Evolutionary conservation across 64 coral and sea anemone species (phyloP), one percentile per base, ranked within the genome.

Genomic region (Trachythela sp.): DNA sequence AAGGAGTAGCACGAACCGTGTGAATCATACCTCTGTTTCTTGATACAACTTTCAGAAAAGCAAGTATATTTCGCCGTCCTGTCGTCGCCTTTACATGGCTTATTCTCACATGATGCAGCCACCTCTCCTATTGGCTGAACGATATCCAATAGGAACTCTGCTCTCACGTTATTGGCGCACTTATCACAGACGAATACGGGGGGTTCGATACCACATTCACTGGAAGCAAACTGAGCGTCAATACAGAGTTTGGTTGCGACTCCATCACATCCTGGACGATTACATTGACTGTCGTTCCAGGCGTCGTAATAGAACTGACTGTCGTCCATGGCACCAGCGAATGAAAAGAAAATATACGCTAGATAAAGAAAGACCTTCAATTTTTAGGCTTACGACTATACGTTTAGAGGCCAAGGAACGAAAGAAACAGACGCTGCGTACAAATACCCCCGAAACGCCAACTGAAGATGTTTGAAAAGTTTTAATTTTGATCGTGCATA

Each of bases 281-380:
- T 94, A 87, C 96, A 99, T 54, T 91, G 92, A 8, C 72, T 71
- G 1, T 94, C 89, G 67, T 94, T 64, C 96, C 96, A 99, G 18
- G 93, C 90, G 37, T 99, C 96, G 40, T 99, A 99, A 27, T 94
- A 91, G 45, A 94, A 99, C 85, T 99, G 96, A 91, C 96, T 94
- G 67, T 99, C 96, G 93, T 99, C 96, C 77, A 93, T 89, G 8
- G 93, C 93, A 18, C 93, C 96, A 93, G 48, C 2, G 45, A 94
- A 83, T 37, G 13, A 40, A 75, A 49, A 91, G 77, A 90, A 40
- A 40, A 89, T 31, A 31, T 86, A 80, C 2, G 75, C 75, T 80
- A 80, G 11, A 80, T 38, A 36, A 34, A 36, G 34, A 80, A 15
- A 80, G 11, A 80, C 8, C 37, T 45, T 45, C 11, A 45, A 4